Conservation (phyloP, 2,888 invertebrate species). For the Coleophora flavipennella region DNA sequence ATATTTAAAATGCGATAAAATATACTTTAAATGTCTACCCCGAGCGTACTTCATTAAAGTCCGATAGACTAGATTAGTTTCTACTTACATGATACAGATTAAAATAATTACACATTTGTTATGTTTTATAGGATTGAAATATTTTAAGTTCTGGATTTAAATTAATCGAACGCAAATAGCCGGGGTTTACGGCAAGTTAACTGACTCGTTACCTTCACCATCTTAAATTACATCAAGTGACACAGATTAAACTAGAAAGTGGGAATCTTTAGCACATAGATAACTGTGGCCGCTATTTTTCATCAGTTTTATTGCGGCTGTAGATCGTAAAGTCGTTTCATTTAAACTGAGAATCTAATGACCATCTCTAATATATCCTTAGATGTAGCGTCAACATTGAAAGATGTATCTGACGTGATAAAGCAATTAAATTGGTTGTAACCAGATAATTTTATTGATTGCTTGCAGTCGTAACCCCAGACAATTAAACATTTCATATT, state of each 20-base stretch:
- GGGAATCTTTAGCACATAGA: constrained; percentile 41
- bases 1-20: constrained; percentile 69
- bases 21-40: constrained; percentile 64
- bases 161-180: constrained; percentile 65
- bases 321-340: constrained; percentile 28
- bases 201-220: constrained; percentile 26
- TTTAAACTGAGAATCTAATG: constrained; percentile 12
- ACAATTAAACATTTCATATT: not conserved
- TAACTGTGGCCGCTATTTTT: constrained; percentile 41
- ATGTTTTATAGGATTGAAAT: constrained; percentile 45
- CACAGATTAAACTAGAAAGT: constrained; percentile 26
- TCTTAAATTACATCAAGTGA: constrained; percentile 38
- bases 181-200: constrained; percentile 45
- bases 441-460: not conserved
- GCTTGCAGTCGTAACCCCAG: too few relatives aligned
- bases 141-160: constrained; percentile 55
- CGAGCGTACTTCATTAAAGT: constrained; percentile 51
- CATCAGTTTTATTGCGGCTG: constrained; percentile 37
- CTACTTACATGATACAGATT: constrained; percentile 47
- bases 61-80: constrained; percentile 27
- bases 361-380: constrained; percentile 3
- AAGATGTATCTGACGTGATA: not conserved
- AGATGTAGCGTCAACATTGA: constrained; percentile 2
- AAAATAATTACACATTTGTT: constrained; percentile 54
- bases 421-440: too few relatives aligned